phyloP scores from a whole-genome alignment of 2,797 vertebrate genomes.

The Anabas testudineus region DNA sequence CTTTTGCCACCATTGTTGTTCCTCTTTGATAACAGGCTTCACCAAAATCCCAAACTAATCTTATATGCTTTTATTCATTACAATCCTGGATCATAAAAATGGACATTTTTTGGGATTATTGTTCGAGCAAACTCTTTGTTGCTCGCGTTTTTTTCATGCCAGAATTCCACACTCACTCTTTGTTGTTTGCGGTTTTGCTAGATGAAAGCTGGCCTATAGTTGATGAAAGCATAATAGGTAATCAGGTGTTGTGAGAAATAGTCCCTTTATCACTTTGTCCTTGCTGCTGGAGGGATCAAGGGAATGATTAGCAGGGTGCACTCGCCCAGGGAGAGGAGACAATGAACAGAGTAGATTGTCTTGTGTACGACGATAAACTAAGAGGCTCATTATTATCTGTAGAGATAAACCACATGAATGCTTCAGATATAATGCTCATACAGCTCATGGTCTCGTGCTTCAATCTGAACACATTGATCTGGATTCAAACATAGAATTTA shows the following conservation, averaged over 20 bases:
- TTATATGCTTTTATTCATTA: constrained; percentile 72
- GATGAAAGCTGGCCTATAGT: constrained; percentile 42
- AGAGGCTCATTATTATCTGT: constrained; percentile 78
- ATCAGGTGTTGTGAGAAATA: constrained; percentile 59
- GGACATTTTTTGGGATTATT: constrained; percentile 59
- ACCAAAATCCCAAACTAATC: constrained; percentile 72
- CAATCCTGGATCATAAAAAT: constrained; percentile 66
- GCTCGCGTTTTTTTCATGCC: constrained; percentile 19
- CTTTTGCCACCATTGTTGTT: constrained; percentile 64
- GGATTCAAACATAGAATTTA: constrained; percentile 50
- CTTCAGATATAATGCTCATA: constrained; percentile 62
- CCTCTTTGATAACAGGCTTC: constrained; percentile 71
- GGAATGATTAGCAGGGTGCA: constrained; percentile 54
- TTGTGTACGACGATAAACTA: constrained; percentile 71
- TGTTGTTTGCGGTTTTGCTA: constrained; percentile 47
- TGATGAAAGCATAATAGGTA: constrained; percentile 41
- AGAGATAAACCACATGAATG: constrained; percentile 74
- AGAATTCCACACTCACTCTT: constrained; percentile 26
- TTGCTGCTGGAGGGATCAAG: constrained; percentile 51
- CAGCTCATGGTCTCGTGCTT: constrained; percentile 43
- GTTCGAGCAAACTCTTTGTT: constrained; percentile 48
- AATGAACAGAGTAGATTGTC: constrained; percentile 64
- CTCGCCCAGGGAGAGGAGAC: constrained; percentile 65
- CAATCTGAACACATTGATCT: constrained; percentile 26
- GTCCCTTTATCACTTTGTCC: constrained; percentile 54